Conservation (phyloP, 2,797 vertebrate species). For the Apogon hyalosoma region DNA sequence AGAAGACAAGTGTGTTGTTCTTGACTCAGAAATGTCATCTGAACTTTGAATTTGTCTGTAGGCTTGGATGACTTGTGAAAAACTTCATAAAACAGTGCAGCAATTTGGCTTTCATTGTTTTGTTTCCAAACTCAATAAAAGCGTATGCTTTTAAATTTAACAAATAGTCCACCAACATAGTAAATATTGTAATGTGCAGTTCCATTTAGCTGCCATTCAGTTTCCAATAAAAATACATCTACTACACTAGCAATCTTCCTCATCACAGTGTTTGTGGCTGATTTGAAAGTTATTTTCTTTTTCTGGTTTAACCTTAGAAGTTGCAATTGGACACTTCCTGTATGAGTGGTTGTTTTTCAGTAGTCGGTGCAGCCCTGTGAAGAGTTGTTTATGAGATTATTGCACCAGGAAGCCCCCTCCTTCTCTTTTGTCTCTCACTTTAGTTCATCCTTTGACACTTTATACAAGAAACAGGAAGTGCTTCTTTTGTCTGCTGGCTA, state of each 20-base stretch:
- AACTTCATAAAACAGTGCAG: no score
- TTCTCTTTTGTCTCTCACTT: conserved; percentile 16
- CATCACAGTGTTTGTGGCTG: neutral
- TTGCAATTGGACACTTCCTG: conserved; percentile 29
- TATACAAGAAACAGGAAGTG: conserved; percentile 63
- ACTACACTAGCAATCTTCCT: conserved; percentile 4
- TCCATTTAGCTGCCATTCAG: no score
- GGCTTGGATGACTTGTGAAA: no score
- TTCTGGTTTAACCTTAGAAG: neutral
- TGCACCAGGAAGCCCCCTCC: conserved; percentile 28
- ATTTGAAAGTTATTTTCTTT: neutral
- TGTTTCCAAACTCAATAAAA: no score
- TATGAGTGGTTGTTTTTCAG: conserved; percentile 14
- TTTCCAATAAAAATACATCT: neutral
- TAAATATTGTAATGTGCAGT: no score
- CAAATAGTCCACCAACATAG: no score
- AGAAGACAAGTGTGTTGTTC: no score
- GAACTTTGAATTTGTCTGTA: no score
- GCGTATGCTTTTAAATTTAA: no score
- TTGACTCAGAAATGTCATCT: no score
- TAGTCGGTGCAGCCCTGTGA: conserved; percentile 4
- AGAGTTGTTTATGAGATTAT: conserved; percentile 44
- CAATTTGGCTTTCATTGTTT: no score
- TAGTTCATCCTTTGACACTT: conserved; percentile 29
- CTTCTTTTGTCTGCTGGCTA: conserved; percentile 37